Evolutionary conservation across 2,888 invertebrate genomes (phyloP).

Genomic region (Caradrina kadenii): DNA sequence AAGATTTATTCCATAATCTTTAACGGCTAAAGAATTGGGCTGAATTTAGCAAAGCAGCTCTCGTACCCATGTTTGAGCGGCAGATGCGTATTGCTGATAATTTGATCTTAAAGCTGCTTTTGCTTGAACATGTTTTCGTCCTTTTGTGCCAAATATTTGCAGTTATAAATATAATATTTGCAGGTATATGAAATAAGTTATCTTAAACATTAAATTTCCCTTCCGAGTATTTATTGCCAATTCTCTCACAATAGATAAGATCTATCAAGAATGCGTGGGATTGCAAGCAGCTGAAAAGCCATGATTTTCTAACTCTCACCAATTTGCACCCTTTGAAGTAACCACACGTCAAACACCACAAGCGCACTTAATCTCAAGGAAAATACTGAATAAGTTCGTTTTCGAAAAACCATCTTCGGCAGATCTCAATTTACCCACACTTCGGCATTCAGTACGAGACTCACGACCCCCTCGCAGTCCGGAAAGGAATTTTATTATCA

Average conservation of each 20-base stretch:
- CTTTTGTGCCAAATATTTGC: neutral
- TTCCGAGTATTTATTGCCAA: neutral
- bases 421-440: constrained; percentile 55
- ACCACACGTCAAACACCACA: constrained; percentile 13
- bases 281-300: neutral
- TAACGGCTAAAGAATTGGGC: constrained; percentile 1
- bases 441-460: constrained; percentile 59
- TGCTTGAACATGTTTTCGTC: neutral
- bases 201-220: neutral
- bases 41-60: constrained; percentile 1
- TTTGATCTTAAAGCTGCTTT: neutral
- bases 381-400: constrained; percentile 49
- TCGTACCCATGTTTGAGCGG: neutral
- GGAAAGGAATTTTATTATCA: constrained; percentile 83
- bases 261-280: neutral
- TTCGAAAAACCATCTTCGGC: constrained; percentile 40
- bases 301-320: neutral
- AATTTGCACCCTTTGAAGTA: neutral
- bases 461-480: constrained; percentile 64
- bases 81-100: neutral
- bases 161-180: neutral
- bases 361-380: constrained; percentile 32
- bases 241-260: neutral
- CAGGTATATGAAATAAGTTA: no score
- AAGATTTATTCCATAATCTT: constrained; percentile 15